phyloP scores from a whole-genome alignment of 2,888 invertebrate species.

The Bibio marci region DNA sequence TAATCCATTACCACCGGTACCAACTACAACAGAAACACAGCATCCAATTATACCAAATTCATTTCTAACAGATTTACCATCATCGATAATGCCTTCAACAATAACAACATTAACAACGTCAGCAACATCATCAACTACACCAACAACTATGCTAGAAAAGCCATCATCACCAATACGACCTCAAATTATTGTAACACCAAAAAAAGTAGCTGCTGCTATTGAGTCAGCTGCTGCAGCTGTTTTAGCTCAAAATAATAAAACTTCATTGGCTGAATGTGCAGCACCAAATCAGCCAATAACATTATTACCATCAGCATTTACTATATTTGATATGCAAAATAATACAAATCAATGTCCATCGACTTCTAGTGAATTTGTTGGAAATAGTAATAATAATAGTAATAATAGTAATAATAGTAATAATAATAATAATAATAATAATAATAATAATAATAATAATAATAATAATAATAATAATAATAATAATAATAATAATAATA shows the following conservation, averaged over 20 bases:
- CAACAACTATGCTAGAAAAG: background rate
- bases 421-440: no score
- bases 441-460: no score
- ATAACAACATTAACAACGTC: no score
- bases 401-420: no score
- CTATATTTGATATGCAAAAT: conserved; percentile 5
- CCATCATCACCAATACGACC: conserved; percentile 31
- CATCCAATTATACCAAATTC: no score
- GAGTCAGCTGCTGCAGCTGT: conserved; percentile 19
- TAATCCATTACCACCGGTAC: no score
- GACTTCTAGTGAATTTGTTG: background rate
- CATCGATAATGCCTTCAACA: no score
- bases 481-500: no score
- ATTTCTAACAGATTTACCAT: no score
- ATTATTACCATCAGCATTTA: conserved; percentile 12
- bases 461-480: no score
- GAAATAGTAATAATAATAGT: background rate
- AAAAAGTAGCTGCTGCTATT: conserved; percentile 30
- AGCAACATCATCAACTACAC: background rate
- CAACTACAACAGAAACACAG: no score
- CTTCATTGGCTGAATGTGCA: conserved; percentile 12
- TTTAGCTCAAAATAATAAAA: conserved; percentile 14
- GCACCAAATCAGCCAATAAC: conserved; percentile 12
- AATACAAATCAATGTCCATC: background rate
- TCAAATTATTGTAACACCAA: conserved; percentile 59